Percentiles rank a stretch among this genome's conserved stretches.
Conservation (phyloP, 2,113 vertebrate species). For the Tachysurus fulvidraco region DNA sequence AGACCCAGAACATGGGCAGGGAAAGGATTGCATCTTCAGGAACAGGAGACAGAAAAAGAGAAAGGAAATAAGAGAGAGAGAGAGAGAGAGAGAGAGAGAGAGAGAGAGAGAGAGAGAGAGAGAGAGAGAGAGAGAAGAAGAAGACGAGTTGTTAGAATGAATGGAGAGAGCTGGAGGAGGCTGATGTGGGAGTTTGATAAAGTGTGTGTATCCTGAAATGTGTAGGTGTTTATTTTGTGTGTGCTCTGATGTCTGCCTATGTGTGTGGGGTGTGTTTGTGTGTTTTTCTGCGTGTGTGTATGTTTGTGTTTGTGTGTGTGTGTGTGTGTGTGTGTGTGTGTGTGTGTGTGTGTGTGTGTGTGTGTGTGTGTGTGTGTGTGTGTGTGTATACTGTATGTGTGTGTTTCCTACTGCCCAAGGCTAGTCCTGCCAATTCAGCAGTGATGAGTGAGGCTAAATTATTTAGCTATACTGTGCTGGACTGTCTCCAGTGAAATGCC, state of each 20-base stretch:
- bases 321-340: constrained; percentile 25
- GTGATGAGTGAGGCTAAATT: constrained; percentile 47
- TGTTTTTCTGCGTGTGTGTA: too few species aligned
- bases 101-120: constrained; percentile 19
- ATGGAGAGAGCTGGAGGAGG: constrained; percentile 47
- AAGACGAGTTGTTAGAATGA: constrained; percentile 38
- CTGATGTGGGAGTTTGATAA: constrained; percentile 53
- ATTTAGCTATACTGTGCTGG: constrained; percentile 53
- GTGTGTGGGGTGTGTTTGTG: constrained; percentile 3
- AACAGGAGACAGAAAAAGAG: constrained; percentile 15
- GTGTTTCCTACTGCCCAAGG: constrained; percentile 25
- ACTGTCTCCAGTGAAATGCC: constrained; percentile 45
- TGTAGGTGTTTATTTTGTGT: constrained; percentile 54
- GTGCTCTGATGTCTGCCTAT: constrained; percentile 4
- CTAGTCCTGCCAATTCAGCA: constrained; percentile 44
- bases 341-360: constrained; percentile 13
- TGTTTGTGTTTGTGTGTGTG: neutral
- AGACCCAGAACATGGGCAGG: constrained; percentile 13
- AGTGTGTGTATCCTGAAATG: constrained; percentile 51
- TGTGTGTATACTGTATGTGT: constrained; percentile 24
- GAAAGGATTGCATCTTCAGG: constrained; percentile 5
- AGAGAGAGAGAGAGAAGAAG: constrained; percentile 8
- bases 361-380: constrained; percentile 19
- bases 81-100: constrained; percentile 17
- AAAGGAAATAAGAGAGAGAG: constrained; percentile 35